Conservation (phyloP, 2,113 vertebrate genomes). For the Aleadryas rufinucha region DNA sequence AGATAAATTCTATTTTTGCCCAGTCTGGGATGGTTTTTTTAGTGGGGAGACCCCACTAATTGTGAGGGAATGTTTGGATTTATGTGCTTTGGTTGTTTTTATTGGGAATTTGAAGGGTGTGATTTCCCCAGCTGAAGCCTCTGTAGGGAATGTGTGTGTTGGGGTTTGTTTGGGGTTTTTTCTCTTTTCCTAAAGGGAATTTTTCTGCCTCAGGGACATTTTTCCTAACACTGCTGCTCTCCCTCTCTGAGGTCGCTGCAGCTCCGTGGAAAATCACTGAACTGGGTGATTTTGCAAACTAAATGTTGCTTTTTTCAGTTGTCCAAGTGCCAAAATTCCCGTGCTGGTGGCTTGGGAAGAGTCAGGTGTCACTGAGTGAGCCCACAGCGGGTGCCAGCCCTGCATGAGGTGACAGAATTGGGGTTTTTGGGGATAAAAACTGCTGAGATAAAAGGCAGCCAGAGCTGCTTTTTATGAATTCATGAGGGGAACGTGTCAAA, state of each 20-base stretch:
- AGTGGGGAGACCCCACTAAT: neutral
- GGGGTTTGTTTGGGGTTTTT: neutral
- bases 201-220: neutral
- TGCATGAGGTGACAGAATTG: neutral
- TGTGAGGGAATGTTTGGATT: neutral
- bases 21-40: neutral
- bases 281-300: neutral
- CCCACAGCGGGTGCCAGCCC: neutral
- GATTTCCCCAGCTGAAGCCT: neutral
- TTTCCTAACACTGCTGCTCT: neutral
- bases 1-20: neutral
- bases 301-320: neutral
- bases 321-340: neutral
- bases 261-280: neutral
- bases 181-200: neutral
- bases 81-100: neutral
- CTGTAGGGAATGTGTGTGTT: accelerated
- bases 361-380: neutral
- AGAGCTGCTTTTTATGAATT: neutral
- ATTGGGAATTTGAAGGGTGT: neutral
- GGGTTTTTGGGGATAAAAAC: neutral
- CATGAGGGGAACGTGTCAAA: neutral
- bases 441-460: neutral
- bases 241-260: neutral
- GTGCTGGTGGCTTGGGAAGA: neutral